phyloP scores from a whole-genome alignment of 1,140 invertebrate genomes.

The Drosophila rufa region DNA sequence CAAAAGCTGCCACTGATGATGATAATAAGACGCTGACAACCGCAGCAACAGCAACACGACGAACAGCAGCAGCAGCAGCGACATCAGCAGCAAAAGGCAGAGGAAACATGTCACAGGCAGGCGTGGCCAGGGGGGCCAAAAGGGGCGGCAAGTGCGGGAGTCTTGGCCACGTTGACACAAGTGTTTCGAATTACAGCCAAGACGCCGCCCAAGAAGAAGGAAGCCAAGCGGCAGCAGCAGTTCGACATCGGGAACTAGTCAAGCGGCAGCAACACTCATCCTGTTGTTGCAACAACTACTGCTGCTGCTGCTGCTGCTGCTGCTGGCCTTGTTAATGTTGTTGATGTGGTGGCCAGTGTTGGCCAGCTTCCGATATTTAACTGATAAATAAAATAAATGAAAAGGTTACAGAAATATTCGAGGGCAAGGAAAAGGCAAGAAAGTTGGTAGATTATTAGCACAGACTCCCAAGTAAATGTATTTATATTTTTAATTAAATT shows the following conservation, averaged over 20 bases:
- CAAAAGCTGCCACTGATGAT: constrained; percentile 83
- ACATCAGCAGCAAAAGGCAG: constrained; percentile 56
- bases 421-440: too few relatives aligned
- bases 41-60: constrained; percentile 71
- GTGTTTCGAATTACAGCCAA: constrained; percentile 82
- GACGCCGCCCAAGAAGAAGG: constrained; percentile 31
- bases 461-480: too few relatives aligned
- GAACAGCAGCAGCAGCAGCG: constrained; percentile 32
- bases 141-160: constrained; percentile 1
- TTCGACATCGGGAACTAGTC: constrained; percentile 41
- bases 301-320: constrained; percentile 14
- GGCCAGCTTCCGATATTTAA: background rate
- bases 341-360: constrained; percentile 25
- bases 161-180: constrained; percentile 71
- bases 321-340: constrained; percentile 31
- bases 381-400: background rate
- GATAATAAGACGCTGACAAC: constrained; percentile 83
- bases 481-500: too few relatives aligned
- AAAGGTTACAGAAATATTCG: too few relatives aligned
- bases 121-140: background rate
- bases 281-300: constrained; percentile 22
- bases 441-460: too few relatives aligned
- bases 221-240: constrained; percentile 39
- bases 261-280: constrained; percentile 42
- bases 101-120: constrained; percentile 36